These are phyloP conservation scores for Goniozus legneri DNA, from an alignment of 1,140 invertebrate species.

Conservation along the genomic window DNA sequence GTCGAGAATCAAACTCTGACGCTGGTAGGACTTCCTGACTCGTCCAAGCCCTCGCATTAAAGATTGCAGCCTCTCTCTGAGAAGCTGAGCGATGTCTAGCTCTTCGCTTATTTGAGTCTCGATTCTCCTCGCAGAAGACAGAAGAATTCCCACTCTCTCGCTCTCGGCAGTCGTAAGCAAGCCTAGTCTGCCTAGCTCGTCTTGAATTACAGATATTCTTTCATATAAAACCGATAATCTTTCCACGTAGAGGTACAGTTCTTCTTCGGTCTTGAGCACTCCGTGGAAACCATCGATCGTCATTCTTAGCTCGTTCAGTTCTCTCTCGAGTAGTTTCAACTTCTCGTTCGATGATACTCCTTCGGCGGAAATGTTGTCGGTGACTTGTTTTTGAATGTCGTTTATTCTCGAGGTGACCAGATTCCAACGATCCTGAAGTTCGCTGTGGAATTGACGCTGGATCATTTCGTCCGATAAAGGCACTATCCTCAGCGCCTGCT, in stretches of 20 bases:
- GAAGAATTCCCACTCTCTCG: conserved; percentile 68
- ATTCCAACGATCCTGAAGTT: conserved; percentile 74
- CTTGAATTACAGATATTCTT: conserved; percentile 71
- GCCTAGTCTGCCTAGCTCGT: conserved; percentile 71
- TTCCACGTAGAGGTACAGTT: conserved; percentile 75
- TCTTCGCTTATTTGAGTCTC: conserved; percentile 71
- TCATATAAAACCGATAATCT: conserved; percentile 71
- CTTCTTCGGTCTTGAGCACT: conserved; percentile 76
- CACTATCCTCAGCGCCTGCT: conserved; percentile 72
- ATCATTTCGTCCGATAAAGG: conserved; percentile 77
- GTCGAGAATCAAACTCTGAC: conserved; percentile 62
- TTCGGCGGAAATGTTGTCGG: conserved; percentile 65
- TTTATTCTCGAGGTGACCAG: conserved; percentile 63
- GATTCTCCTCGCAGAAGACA: conserved; percentile 65
- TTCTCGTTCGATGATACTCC: conserved; percentile 70
- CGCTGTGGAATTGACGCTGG: conserved; percentile 71
- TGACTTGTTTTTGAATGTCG: conserved; percentile 63
- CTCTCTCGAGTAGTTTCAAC: conserved; percentile 67
- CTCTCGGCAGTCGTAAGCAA: conserved; percentile 68
- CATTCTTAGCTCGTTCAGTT: conserved; percentile 66
- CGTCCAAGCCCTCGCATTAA: conserved; percentile 66
- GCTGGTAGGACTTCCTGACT: conserved; percentile 64
- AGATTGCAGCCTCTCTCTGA: conserved; percentile 68
- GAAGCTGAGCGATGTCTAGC: conserved; percentile 64
- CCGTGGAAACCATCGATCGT: conserved; percentile 68